Conservation (phyloP, 2,888 invertebrate species). For the Drosophila mulleri region DNA sequence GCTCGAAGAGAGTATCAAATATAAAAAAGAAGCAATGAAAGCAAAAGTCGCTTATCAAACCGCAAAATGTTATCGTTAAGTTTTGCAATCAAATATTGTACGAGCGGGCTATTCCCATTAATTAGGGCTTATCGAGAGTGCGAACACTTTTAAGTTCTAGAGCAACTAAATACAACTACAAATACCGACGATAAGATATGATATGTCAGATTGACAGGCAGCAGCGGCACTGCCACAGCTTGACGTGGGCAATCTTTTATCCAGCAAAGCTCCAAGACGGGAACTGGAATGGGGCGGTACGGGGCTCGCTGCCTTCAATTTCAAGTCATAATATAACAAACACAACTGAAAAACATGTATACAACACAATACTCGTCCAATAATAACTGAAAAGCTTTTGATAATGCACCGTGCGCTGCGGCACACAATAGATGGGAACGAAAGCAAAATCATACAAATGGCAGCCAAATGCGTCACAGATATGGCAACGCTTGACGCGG, state of each 20-base stretch:
- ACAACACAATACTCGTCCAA: constrained; percentile 16
- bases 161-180: constrained; percentile 39
- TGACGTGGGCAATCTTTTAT: constrained; percentile 30
- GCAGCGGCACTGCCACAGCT: constrained; percentile 1
- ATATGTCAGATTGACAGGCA: constrained; percentile 25
- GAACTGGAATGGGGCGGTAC: neutral
- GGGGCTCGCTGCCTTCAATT: constrained; percentile 11
- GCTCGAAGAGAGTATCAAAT: constrained; percentile 4
- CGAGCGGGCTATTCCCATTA: constrained; percentile 22
- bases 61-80: constrained; percentile 19
- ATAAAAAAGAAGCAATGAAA: neutral
- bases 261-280: constrained; percentile 5
- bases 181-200: constrained; percentile 60
- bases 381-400: constrained; percentile 27
- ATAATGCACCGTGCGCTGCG: constrained; percentile 18
- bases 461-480: constrained; percentile 46
- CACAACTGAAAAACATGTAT: constrained; percentile 9
- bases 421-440: constrained; percentile 27
- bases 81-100: constrained; percentile 29
- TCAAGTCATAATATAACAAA: constrained; percentile 15
- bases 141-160: constrained; percentile 48
- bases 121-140: constrained; percentile 59
- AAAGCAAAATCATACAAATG: constrained; percentile 42
- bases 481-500: constrained; percentile 41
- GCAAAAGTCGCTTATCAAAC: constrained; percentile 34